Evolutionary conservation across 2,113 vertebrate genomes (phyloP), one percentile per base, ranked within the genome.

Genomic region (Numenius arquata): DNA sequence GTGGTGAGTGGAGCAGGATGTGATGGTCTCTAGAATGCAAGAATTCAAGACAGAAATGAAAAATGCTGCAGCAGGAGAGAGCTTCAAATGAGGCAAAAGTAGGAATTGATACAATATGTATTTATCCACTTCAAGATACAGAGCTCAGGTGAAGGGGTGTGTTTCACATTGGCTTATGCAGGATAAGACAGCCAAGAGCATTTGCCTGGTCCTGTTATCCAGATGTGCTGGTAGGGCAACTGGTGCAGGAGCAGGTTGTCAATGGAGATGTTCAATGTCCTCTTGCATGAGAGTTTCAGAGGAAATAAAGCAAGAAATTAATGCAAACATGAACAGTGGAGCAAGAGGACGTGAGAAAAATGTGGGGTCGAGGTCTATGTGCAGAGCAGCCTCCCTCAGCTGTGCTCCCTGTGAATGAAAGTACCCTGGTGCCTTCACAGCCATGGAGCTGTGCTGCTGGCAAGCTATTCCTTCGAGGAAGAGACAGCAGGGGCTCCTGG

Each of bases 391-490:
- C 19, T 75, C 15, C 38, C 17, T 71, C 1, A 2, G 13, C 34
- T 43, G 18, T 58, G 11, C 9, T 70, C 13, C 15, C 9, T 7
- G 19, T 1, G 3, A 62, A 48, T 36, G 17, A 58, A 83, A 56
- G 38, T n/a, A 65, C 4, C 1, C 2, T 53, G 29, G 15, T 67
- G 41, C 10, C n/a, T 74, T 81, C 47, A 48, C 1, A 5, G 50
- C 36, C 19, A 23, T 3, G 11, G 0, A 83, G 4, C 19, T 20
- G 16, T 1, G 0, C 19, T 52, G 62, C 2, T 1, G 18, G 20
- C 32, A 50, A 4, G 3, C 12, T 61, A 23, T 2, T 12, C 12
- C 20, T 50, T 75, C 3, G 1, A 45, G 53, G 23, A 83, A 32
- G 9, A 71, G 32, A 27, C 4, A 75, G 10, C 11, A 61, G 14